Evolutionary conservation across 1,140 invertebrate genomes (phyloP).

Genomic region (Drosophila rufa): DNA sequence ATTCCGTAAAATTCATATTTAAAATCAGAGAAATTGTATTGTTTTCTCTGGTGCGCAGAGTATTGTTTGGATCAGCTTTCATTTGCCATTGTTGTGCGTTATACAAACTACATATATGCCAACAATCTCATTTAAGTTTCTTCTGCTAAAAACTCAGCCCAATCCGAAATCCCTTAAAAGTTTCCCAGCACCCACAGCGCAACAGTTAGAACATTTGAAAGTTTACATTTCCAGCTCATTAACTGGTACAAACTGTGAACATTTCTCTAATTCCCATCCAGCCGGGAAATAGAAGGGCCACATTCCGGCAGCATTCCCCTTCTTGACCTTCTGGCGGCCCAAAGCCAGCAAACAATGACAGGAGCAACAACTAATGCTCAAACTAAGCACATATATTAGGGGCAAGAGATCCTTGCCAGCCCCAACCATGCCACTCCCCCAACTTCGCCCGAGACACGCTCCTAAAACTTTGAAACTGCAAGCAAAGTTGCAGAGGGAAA

Average conservation of each 20-base stretch:
- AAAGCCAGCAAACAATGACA: constrained; percentile 39
- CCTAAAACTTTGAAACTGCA: constrained; percentile 59
- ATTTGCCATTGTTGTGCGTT: constrained; percentile 6
- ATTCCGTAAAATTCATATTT: neutral
- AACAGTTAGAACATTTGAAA: constrained; percentile 54
- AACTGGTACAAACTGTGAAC: constrained; percentile 71
- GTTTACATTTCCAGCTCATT: constrained; percentile 77
- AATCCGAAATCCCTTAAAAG: constrained; percentile 28
- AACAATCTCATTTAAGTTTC: constrained; percentile 22
- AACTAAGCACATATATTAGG: constrained; percentile 62
- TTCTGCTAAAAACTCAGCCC: constrained; percentile 8
- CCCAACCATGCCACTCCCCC: constrained; percentile 29
- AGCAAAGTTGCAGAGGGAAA: constrained; percentile 63
- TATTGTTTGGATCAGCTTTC: neutral
- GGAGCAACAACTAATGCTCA: constrained; percentile 40
- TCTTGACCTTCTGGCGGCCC: constrained; percentile 61
- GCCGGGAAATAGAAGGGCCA: neutral
- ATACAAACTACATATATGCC: constrained; percentile 1
- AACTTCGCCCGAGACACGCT: constrained; percentile 36
- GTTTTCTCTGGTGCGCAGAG: neutral
- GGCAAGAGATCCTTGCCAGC: constrained; percentile 27
- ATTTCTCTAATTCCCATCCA: constrained; percentile 42
- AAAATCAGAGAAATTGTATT: neutral
- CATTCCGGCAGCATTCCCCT: constrained; percentile 19
- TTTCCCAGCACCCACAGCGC: constrained; percentile 26